Evolutionary conservation across 2,888 invertebrate species (phyloP).

Genomic region (Biston betularia): DNA sequence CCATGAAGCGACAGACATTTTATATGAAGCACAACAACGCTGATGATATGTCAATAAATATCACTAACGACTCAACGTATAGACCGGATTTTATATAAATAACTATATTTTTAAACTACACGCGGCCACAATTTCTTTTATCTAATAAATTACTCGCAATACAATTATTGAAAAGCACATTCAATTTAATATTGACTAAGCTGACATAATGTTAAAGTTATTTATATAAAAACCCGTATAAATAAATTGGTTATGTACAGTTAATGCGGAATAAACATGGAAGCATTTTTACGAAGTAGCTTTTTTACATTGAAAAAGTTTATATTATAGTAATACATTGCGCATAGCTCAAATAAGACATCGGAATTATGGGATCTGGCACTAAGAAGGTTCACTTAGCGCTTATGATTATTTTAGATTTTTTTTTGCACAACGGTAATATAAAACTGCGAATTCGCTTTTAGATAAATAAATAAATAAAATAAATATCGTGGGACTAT

Average conservation of each 20-base stretch:
- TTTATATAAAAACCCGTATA: constrained; percentile 35
- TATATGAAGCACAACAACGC: constrained; percentile 78
- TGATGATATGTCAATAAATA: constrained; percentile 80
- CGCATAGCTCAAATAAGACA: no score
- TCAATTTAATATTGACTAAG: constrained; percentile 18
- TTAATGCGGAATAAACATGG: no score
- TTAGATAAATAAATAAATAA: no score
- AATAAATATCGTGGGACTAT: no score
- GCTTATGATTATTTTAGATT: no score
- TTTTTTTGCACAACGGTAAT: no score
- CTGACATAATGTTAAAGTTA: constrained; percentile 28
- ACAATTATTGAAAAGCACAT: constrained; percentile 26
- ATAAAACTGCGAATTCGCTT: no score
- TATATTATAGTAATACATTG: no score
- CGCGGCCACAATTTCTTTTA: neutral
- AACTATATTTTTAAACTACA: constrained; percentile 27
- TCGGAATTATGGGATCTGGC: no score
- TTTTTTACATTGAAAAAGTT: no score
- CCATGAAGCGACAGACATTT: constrained; percentile 63
- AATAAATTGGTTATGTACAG: constrained; percentile 31
- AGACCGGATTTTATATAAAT: constrained; percentile 41
- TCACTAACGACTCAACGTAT: constrained; percentile 61
- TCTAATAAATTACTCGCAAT: constrained; percentile 23
- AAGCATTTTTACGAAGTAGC: no score
- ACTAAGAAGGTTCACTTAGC: no score